A percentile compares a stretch with the other conserved stretches of the same genome.
phyloP scores from a whole-genome alignment of 35 echinoderm and acorn worm species.

The Acanthaster planci region DNA sequence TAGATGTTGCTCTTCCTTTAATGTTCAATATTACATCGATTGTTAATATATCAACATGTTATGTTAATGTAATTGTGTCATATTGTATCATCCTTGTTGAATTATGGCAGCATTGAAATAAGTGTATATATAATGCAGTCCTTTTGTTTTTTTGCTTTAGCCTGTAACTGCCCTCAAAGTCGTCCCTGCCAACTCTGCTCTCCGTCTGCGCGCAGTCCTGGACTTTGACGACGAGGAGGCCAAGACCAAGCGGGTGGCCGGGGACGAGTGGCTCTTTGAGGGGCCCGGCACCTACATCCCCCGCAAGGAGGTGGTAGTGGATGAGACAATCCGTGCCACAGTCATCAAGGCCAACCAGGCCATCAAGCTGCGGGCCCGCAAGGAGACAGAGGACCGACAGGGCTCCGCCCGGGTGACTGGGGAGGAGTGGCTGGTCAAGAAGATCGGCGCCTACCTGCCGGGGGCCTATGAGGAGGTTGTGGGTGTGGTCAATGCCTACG shows the following conservation, averaged over 20 bases:
- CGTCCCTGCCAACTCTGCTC: slow-evolving; percentile 90
- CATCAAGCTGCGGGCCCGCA: slow-evolving; percentile 93
- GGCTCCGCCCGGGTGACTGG: slow-evolving; percentile 78
- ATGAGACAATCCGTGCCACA: slow-evolving; percentile 90
- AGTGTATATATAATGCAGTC: no score
- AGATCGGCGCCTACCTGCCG: slow-evolving; percentile 93
- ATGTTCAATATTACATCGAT: no score
- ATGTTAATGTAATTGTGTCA: no score
- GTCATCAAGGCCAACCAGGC: slow-evolving; percentile 97
- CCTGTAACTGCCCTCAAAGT: slow-evolving; percentile 89
- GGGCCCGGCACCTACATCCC: slow-evolving; percentile 97
- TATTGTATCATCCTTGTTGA: no score
- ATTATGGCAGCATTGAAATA: neutral
- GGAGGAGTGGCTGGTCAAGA: slow-evolving; percentile 96
- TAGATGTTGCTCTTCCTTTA: no score
- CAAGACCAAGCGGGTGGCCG: slow-evolving; percentile 74
- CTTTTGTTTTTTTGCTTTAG: slow-evolving; percentile 33
- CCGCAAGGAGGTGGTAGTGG: slow-evolving; percentile 89
- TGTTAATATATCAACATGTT: no score
- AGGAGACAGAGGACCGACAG: slow-evolving; percentile 78
- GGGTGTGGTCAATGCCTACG: slow-evolving; percentile 92
- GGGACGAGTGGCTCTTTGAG: slow-evolving; percentile 99
- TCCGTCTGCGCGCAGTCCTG: slow-evolving; percentile 79
- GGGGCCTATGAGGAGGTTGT: slow-evolving; percentile 97
- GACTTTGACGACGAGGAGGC: slow-evolving; percentile 81